A percentile compares a stretch with the other conserved stretches of the same genome.
These are phyloP conservation scores for Didymodactylos carnosus DNA, from an alignment of 2,888 invertebrate genomes.

Conservation along the genomic window DNA sequence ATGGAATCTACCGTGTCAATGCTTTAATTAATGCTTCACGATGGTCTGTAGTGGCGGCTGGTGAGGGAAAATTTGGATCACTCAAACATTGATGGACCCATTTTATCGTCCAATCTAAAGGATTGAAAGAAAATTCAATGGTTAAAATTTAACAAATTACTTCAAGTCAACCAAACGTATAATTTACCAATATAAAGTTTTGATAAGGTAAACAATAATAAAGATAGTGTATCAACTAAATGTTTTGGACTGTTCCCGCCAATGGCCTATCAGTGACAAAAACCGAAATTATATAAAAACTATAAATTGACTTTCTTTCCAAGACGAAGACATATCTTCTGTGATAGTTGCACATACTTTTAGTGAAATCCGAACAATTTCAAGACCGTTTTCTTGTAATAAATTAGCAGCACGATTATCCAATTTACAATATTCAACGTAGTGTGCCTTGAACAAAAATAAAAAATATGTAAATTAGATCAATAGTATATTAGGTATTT, in stretches of 20 bases:
- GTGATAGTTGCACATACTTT: constrained; percentile 28
- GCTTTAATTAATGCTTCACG: not conserved
- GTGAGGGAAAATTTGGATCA: not conserved
- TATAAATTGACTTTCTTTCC: no score
- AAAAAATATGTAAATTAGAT: not conserved
- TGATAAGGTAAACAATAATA: not conserved
- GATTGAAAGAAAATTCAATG: no score
- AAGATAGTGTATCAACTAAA: constrained; percentile 37
- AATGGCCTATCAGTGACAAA: constrained; percentile 24
- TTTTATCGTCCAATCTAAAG: not conserved
- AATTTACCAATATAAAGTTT: constrained; percentile 6
- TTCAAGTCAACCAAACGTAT: no score
- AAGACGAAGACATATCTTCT: no score
- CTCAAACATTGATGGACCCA: not conserved
- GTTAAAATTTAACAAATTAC: no score
- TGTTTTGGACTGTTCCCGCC: constrained; percentile 45
- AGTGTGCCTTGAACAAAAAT: constrained; percentile 33
- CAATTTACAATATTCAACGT: constrained; percentile 39
- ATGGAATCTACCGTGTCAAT: not conserved
- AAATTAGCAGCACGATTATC: not conserved
- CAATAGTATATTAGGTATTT: not conserved
- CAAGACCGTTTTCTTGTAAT: constrained; percentile 2
- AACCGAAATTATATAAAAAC: not conserved
- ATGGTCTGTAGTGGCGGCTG: not conserved
- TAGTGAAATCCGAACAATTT: constrained; percentile 28